Conservation (phyloP, 1,140 invertebrate genomes). For the Leptinotarsa undecemlineata region DNA sequence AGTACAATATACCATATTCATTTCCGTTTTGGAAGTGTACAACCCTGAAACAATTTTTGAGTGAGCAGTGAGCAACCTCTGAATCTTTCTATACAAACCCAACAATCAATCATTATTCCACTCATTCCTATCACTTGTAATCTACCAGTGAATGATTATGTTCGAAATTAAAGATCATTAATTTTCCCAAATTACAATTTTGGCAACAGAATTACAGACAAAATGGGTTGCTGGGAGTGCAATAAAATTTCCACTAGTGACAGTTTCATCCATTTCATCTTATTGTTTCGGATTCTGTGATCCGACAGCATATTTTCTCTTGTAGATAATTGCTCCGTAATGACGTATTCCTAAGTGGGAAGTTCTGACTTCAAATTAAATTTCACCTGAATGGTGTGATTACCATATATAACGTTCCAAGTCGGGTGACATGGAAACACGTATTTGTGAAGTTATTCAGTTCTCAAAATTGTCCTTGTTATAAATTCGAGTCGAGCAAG, state of each 20-base stretch:
- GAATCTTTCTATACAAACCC: too few species aligned
- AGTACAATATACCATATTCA: too few species aligned
- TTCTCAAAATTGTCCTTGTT: background rate
- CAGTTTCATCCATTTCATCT: background rate
- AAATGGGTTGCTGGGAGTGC: background rate
- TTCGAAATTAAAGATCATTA: constrained; percentile 3
- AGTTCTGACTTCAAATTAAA: constrained; percentile 3
- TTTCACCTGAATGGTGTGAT: background rate
- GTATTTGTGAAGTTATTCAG: background rate
- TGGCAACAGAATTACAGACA: background rate
- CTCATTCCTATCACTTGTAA: background rate
- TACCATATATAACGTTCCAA: background rate
- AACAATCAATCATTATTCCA: background rate
- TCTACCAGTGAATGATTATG: background rate
- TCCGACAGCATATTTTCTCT: background rate
- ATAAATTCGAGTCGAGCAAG: too few species aligned
- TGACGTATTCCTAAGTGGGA: background rate
- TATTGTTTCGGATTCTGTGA: background rate
- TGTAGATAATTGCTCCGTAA: background rate
- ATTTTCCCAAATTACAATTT: constrained; percentile 6
- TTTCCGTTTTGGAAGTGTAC: too few species aligned
- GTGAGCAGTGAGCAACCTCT: too few species aligned
- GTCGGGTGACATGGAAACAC: background rate
- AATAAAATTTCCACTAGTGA: background rate
- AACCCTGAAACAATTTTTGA: too few species aligned